Evolutionary conservation across 2,113 vertebrate species (phyloP).

Genomic region (Paramisgurnus dabryanus): DNA sequence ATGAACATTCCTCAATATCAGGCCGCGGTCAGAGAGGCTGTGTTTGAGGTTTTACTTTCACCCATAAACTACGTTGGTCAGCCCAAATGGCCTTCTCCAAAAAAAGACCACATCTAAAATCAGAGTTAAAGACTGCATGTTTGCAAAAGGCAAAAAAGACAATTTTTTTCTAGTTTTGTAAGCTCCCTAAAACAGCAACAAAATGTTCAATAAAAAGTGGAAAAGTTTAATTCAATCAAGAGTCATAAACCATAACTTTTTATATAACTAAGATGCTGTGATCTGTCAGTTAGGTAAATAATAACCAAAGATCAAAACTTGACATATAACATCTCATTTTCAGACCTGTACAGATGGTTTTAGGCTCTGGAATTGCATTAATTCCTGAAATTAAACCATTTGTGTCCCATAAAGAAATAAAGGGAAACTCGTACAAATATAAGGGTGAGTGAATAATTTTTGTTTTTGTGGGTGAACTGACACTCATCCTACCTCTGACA

Average conservation of each 20-base stretch:
- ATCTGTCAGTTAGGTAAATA: background rate
- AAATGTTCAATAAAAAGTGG: background rate
- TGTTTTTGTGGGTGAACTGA: too few relatives aligned
- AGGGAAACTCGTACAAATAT: too few relatives aligned
- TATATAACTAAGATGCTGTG: background rate
- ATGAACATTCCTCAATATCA: slow-evolving; percentile 31
- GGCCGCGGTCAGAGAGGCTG: slow-evolving; percentile 29
- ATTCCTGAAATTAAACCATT: too few relatives aligned
- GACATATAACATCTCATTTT: background rate
- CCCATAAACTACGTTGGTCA: background rate
- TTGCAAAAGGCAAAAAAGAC: background rate
- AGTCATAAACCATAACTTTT: background rate
- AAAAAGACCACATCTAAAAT: slow-evolving; percentile 26
- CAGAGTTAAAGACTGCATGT: background rate
- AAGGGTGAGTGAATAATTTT: too few relatives aligned
- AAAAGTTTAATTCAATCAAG: background rate
- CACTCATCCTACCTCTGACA: slow-evolving; percentile 87
- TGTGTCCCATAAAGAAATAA: too few relatives aligned
- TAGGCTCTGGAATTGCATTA: background rate
- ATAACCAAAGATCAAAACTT: background rate
- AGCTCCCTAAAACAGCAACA: background rate
- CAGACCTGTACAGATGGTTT: too few relatives aligned
- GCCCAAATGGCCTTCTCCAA: slow-evolving; percentile 1
- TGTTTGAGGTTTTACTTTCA: background rate
- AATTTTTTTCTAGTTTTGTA: slow-evolving; percentile 10